Evolutionary conservation across 64 coral and sea anemone species (phyloP).

Genomic region (Acropora yongei): DNA sequence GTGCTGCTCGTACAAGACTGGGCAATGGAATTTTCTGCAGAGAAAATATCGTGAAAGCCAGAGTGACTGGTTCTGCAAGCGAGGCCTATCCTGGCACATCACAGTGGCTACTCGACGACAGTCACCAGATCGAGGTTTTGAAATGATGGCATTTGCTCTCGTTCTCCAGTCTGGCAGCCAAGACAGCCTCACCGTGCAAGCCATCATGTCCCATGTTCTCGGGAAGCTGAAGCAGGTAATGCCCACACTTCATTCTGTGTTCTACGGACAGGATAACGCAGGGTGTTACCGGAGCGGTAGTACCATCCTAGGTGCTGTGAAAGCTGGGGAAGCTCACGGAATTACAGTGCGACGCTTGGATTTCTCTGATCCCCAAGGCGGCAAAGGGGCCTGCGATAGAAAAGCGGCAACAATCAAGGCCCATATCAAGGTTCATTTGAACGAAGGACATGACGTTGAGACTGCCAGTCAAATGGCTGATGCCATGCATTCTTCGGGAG

Average conservation of each 20-base stretch:
- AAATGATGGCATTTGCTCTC: conserved; percentile 39
- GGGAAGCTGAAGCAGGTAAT: neutral
- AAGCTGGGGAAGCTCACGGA: conserved; percentile 25
- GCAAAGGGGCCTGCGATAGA: conserved; percentile 67
- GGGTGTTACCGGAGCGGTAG: neutral
- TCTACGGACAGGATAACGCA: neutral
- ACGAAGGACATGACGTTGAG: conserved; percentile 12
- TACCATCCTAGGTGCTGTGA: neutral
- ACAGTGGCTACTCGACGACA: conserved; percentile 34
- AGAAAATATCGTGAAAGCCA: conserved; percentile 68
- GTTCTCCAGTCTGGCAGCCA: conserved; percentile 36
- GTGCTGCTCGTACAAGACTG: conserved; percentile 14
- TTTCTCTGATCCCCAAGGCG: conserved; percentile 54
- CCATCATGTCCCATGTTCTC: conserved; percentile 44
- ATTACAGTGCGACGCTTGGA: conserved; percentile 44
- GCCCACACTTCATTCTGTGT: neutral
- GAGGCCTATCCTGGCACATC: conserved; percentile 42
- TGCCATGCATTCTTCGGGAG: conserved; percentile 41
- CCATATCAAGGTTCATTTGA: neutral
- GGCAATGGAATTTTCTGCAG: conserved; percentile 71
- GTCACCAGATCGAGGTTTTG: neutral
- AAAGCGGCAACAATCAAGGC: conserved; percentile 70
- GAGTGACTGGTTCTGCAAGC: conserved; percentile 35
- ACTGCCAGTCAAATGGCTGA: conserved; percentile 53
- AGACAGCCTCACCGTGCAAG: conserved; percentile 38